A percentile compares a stretch with the other conserved stretches of the same genome.
phyloP scores from a whole-genome alignment of 1,140 invertebrate genomes.

The Myzus persicae region DNA sequence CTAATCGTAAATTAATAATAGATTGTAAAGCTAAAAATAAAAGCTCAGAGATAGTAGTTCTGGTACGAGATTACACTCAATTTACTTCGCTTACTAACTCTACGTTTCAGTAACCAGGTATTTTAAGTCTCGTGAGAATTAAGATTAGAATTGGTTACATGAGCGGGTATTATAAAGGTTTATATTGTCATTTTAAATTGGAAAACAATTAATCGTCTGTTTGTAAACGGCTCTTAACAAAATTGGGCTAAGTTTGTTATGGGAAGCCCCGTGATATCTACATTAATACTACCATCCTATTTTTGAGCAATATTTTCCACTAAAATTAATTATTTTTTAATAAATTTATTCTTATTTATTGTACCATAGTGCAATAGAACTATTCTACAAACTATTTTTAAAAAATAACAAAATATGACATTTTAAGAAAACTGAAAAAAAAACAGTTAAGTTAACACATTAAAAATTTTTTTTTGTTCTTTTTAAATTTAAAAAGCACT shows the following conservation, averaged over 20 bases:
- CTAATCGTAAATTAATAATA: neutral
- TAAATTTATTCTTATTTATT: neutral
- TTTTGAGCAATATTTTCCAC: neutral
- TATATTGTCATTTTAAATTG: neutral
- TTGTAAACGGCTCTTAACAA: neutral
- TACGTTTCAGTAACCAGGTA: neutral
- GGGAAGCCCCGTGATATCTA: neutral
- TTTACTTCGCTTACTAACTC: neutral
- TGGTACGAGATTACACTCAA: neutral
- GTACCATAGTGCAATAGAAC: neutral
- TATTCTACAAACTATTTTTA: too few relatives aligned
- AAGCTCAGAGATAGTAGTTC: neutral
- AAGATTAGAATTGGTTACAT: neutral
- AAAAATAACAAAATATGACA: neutral
- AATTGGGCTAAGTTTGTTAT: neutral
- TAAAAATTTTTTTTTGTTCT: too few relatives aligned
- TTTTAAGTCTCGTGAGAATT: neutral
- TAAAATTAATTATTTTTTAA: neutral
- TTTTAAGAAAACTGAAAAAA: neutral
- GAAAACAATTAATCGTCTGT: neutral
- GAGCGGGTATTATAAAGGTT: neutral
- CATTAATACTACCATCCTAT: neutral
- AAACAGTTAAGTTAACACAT: neutral
- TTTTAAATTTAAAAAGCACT: neutral
- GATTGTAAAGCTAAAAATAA: neutral